These are phyloP conservation scores for Phyllotreta cruciferae DNA, from an alignment of 2,888 invertebrate genomes.

Conservation along the genomic window DNA sequence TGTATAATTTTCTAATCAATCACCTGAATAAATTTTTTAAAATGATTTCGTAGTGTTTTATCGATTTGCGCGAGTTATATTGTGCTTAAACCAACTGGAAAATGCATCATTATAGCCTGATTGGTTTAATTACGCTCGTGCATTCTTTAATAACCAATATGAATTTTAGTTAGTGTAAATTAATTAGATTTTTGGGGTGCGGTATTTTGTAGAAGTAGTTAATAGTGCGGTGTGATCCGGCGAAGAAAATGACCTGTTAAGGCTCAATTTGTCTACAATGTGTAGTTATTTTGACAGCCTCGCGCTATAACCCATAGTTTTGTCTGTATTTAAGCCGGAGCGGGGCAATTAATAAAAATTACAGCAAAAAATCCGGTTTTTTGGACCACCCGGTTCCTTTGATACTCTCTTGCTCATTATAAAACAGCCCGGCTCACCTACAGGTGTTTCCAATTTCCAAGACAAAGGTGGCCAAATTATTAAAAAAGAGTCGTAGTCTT, in stretches of 20 bases:
- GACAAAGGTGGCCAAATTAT: constrained; percentile 33
- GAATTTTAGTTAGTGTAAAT: no score
- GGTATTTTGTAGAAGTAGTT: constrained; percentile 8
- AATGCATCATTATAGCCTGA: no score
- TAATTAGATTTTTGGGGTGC: constrained; percentile 5
- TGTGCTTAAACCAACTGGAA: no score
- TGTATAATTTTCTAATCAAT: no score
- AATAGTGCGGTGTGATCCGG: constrained; percentile 23
- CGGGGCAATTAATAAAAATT: constrained; percentile 35
- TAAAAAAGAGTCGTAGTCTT: constrained; percentile 25
- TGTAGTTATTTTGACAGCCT: constrained; percentile 35
- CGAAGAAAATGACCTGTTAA: constrained; percentile 31
- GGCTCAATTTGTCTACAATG: constrained; percentile 32
- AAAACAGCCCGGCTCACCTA: constrained; percentile 33
- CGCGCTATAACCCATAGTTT: constrained; percentile 33
- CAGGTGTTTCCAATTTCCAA: constrained; percentile 36
- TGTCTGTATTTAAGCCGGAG: constrained; percentile 31
- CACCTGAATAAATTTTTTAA: no score
- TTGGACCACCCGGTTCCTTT: constrained; percentile 36
- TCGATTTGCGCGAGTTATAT: no score
- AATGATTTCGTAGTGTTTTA: no score
- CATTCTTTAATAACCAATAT: no score
- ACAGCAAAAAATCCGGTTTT: constrained; percentile 36
- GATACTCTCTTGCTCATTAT: constrained; percentile 34
- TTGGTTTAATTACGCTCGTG: no score